These are phyloP conservation scores for Aleiodes testaceus DNA, from an alignment of 2,888 invertebrate genomes.

Conservation along the genomic window DNA sequence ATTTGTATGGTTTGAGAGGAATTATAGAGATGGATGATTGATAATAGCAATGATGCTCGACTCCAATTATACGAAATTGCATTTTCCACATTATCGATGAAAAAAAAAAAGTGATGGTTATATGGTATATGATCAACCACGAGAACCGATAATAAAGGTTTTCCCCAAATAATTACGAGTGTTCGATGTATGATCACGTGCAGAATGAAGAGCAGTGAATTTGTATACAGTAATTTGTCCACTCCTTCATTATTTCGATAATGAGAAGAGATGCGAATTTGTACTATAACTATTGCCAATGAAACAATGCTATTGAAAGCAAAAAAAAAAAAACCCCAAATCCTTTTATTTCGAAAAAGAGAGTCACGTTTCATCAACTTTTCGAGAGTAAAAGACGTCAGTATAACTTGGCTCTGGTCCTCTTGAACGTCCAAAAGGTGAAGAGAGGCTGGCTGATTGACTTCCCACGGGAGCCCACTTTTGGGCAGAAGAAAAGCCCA, in stretches of 20 bases:
- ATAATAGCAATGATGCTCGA: conserved; percentile 11
- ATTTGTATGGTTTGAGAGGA: conserved; percentile 6
- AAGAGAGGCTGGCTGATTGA: conserved; percentile 72
- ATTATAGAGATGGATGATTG: conserved; percentile 10
- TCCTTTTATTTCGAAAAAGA: not conserved
- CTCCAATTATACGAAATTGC: conserved; percentile 22
- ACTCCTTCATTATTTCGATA: not conserved
- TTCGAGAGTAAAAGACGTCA: conserved; percentile 5
- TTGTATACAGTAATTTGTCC: not conserved
- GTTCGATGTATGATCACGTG: not conserved
- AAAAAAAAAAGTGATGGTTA: not conserved
- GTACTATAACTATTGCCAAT: too few species aligned
- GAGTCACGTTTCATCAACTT: conserved; percentile 8
- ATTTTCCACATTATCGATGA: conserved; percentile 26
- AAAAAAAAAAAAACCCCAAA: too few species aligned
- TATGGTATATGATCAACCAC: conserved; percentile 6
- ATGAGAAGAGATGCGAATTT: not conserved
- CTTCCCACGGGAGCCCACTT: conserved; percentile 71
- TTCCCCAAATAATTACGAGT: conserved; percentile 3
- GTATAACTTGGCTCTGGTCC: not conserved
- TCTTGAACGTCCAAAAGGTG: conserved; percentile 50
- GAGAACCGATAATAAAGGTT: conserved; percentile 6
- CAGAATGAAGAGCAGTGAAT: not conserved
- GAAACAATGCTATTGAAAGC: too few species aligned
- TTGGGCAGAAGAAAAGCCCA: conserved; percentile 61